Evolutionary conservation across 2,888 invertebrate genomes (phyloP).

Genomic region (Apamea monoglypha): DNA sequence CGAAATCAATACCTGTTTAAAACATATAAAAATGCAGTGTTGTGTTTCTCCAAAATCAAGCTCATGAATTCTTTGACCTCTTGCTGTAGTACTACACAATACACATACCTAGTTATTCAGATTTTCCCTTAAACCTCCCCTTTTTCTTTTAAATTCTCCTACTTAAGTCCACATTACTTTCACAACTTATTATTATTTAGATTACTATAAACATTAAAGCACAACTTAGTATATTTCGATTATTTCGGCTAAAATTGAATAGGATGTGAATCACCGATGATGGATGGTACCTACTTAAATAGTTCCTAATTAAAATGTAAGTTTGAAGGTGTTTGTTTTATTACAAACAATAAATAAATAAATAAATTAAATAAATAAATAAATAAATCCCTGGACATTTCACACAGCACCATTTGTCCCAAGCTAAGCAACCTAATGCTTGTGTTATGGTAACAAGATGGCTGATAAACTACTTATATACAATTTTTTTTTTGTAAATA

Average conservation of each 20-base stretch:
- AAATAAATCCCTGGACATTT: too few relatives aligned
- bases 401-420: too few relatives aligned
- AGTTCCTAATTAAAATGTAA: background rate
- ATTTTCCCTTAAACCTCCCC: too few relatives aligned
- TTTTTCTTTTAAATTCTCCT: background rate
- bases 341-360: conserved; percentile 37
- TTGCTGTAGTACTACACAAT: background rate
- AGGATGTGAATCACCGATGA: background rate
- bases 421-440: too few relatives aligned
- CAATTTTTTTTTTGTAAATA: too few relatives aligned
- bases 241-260: background rate
- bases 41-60: background rate
- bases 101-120: too few relatives aligned
- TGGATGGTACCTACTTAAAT: background rate
- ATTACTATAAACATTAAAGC: background rate
- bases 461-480: too few relatives aligned
- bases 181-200: background rate
- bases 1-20: background rate
- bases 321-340: background rate
- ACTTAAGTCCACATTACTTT: background rate
- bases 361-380: too few relatives aligned
- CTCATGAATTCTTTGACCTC: background rate
- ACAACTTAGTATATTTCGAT: background rate
- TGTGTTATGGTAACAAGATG: too few relatives aligned
- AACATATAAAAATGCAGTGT: background rate